Conservation (phyloP, 2,797 vertebrate species). For the Gymnocypris eckloni region DNA sequence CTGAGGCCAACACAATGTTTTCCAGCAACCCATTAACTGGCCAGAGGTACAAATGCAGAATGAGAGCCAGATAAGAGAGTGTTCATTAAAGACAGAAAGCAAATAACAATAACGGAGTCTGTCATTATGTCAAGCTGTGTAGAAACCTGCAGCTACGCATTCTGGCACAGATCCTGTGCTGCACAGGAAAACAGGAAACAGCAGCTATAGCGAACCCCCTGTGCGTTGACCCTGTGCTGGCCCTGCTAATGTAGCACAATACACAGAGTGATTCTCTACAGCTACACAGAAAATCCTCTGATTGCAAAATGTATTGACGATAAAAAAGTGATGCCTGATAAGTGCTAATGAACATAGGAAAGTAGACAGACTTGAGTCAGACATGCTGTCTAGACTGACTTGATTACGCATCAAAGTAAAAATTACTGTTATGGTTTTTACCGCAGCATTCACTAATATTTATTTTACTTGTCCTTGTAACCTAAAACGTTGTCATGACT, state of each 20-base stretch:
- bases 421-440: neutral
- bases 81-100: conserved; percentile 19
- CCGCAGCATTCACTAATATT: neutral
- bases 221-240: conserved; percentile 54
- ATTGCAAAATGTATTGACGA: neutral
- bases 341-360: neutral
- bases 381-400: neutral
- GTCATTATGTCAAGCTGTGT: conserved; percentile 2
- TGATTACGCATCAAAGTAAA: neutral
- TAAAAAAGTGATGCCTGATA: neutral
- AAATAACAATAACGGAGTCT: conserved; percentile 29
- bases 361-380: neutral
- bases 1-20: conserved; percentile 36
- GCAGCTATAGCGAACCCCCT: conserved; percentile 24
- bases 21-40: conserved; percentile 32
- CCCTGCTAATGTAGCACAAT: conserved; percentile 1
- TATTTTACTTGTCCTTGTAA: neutral
- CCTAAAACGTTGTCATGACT: neutral
- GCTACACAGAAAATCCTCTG: conserved; percentile 14
- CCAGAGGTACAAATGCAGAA: neutral
- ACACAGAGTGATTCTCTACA: neutral
- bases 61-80: conserved; percentile 8
- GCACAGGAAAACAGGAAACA: conserved; percentile 67
- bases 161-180: conserved; percentile 46
- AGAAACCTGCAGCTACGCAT: conserved; percentile 27